Evolutionary conservation across 1,140 invertebrate genomes (phyloP).

Genomic region (Drosophila repletoides): DNA sequence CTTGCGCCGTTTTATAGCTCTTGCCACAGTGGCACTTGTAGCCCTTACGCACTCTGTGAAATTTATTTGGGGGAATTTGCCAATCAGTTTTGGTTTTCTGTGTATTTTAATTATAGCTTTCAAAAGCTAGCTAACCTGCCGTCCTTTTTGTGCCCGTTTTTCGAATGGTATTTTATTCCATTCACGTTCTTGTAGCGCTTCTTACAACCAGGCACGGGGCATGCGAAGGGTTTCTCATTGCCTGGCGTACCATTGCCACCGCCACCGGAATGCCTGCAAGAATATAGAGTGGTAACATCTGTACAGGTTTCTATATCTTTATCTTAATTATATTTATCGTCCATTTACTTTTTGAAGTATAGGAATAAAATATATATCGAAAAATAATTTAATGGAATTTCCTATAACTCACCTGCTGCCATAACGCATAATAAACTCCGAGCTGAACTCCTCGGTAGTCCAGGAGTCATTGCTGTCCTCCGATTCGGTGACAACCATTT

Average conservation of each 20-base stretch:
- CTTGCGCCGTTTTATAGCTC: conserved; percentile 90
- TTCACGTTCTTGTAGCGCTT: conserved; percentile 95
- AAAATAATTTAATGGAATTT: background rate
- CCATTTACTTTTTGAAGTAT: no score
- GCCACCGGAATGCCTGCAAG: conserved; percentile 75
- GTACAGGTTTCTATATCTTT: background rate
- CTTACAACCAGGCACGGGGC: conserved; percentile 92
- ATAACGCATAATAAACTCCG: conserved; percentile 89
- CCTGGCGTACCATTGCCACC: conserved; percentile 82
- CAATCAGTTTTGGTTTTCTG: conserved; percentile 27
- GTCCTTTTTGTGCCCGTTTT: conserved; percentile 92
- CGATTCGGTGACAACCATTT: conserved; percentile 85
- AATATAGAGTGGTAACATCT: background rate
- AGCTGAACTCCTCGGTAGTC: conserved; percentile 90
- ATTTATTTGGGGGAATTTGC: conserved; percentile 15
- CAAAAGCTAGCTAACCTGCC: conserved; percentile 86
- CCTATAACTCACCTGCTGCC: conserved; percentile 85
- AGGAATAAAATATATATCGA: background rate
- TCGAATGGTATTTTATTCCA: conserved; percentile 93
- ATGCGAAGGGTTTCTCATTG: conserved; percentile 90
- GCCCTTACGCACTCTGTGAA: conserved; percentile 87
- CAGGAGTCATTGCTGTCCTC: conserved; percentile 92
- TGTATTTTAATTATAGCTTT: background rate
- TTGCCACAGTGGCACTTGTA: conserved; percentile 92
- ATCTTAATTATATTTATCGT: background rate